Conservation (phyloP, 2,797 vertebrate genomes). For the Siniperca undulata region DNA sequence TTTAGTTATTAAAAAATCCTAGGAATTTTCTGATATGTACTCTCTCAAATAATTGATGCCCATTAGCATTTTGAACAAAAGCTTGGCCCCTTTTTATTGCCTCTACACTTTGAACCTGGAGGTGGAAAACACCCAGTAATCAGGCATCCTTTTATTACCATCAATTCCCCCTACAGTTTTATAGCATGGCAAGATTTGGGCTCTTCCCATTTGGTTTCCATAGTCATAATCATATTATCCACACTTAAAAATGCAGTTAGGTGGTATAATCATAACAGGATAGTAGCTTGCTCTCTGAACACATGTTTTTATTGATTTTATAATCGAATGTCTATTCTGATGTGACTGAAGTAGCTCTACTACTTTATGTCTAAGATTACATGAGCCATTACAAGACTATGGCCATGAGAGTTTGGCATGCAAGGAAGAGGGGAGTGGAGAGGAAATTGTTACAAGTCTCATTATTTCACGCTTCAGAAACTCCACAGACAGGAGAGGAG, state of each 20-base stretch:
- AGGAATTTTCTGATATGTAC: neutral
- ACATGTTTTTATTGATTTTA: conserved; percentile 39
- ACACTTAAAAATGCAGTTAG: conserved; percentile 54
- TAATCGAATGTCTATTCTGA: conserved; percentile 38
- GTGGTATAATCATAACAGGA: conserved; percentile 41
- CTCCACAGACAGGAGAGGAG: neutral
- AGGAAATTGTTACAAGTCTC: neutral
- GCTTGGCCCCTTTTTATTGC: neutral
- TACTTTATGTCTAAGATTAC: conserved; percentile 14
- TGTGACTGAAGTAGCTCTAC: conserved; percentile 6
- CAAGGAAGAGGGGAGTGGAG: neutral
- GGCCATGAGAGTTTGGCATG: conserved; percentile 2
- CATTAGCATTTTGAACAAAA: neutral
- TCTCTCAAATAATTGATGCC: neutral
- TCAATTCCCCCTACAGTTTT: neutral
- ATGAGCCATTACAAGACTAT: neutral
- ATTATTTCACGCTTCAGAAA: conserved; percentile 1
- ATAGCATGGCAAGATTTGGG: conserved; percentile 16
- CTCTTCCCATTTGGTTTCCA: conserved; percentile 40
- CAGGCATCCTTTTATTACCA: conserved; percentile 33
- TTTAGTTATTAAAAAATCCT: neutral
- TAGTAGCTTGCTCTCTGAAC: conserved; percentile 16
- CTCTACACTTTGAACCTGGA: conserved; percentile 24
- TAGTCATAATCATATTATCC: conserved; percentile 55
- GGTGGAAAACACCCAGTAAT: conserved; percentile 4